Evolutionary conservation across 2,888 invertebrate species (phyloP), one percentile per base, ranked within the genome.

Genomic region (Scelioninae gen. 1): DNA sequence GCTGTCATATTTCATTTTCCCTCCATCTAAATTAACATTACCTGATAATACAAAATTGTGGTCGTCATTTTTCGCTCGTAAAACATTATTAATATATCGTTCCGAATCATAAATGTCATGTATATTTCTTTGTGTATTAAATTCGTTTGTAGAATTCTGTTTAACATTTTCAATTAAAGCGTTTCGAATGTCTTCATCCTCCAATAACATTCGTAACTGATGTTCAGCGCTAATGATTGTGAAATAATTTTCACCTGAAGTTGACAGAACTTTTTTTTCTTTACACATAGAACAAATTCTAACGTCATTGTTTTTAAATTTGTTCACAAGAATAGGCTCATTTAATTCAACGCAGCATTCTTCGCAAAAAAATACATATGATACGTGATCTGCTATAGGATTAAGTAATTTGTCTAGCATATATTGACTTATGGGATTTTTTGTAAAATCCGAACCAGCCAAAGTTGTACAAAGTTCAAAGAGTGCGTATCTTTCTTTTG

Each of bases 21-120:
- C 68, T 3, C 68, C 68, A 32, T 68, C 68, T 31, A 68, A 32
- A 16, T 68, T 68, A 0, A 68, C 68, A 51, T 68, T 68, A 7
- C 55, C 4, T 11, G 68, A 68, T 56, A 68, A 56, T 32, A 68
- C 56, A 11, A 56, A 3, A 40, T 66, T 53, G 6, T 16, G 16
- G 0, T 40, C 66, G 8, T 53, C 9, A 53, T 9, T 66, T 66
- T 66, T 66, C 6, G 29, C 23, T 0, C 66, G 51, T 7, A 51
- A 32, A 0, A 51, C 53, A 10, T 66, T 66, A 11, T 66, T 53
- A 0, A 40, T 8, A 40, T 68, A 68, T 32, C 55, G 40, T 6
- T 13, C 45, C 5, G 13, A 13, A 23, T 23, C 23, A 4, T 2
- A 23, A 23, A 23, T 23, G 4, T 23, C 23, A 1, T 4, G 1